Percentiles rank a stretch among this genome's conserved stretches.
These are phyloP conservation scores for Suricata suricatta DNA, from an alignment of 2,113 vertebrate genomes.

Conservation along the genomic window DNA sequence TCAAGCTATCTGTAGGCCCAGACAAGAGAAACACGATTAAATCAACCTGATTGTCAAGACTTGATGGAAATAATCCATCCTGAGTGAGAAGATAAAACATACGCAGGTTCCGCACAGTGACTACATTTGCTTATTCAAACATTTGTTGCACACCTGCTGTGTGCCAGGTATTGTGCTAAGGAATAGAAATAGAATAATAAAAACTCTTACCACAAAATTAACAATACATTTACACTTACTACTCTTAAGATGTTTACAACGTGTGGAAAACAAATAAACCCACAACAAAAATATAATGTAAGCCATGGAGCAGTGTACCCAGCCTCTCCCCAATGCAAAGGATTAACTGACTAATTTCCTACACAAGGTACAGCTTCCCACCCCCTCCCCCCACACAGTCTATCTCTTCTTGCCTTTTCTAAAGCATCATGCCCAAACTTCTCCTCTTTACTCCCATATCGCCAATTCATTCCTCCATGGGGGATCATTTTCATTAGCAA, in stretches of 20 bases:
- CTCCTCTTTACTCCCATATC: neutral
- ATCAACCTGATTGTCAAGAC: conserved; percentile 53
- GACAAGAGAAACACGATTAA: conserved; percentile 25
- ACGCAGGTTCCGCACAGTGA: neutral
- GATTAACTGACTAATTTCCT: neutral
- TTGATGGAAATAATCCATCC: conserved; percentile 37
- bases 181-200: conserved; percentile 48
- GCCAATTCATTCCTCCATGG: neutral
- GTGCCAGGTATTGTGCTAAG: conserved; percentile 10
- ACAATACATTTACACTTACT: conserved; percentile 49
- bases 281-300: conserved; percentile 19
- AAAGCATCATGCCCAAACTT: neutral
- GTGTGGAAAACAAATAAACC: conserved; percentile 61
- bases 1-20: neutral
- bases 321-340: neutral
- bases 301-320: neutral
- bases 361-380: neutral
- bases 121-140: conserved; percentile 39
- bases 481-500: neutral
- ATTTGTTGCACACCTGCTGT: neutral
- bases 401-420: neutral
- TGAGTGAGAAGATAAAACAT: conserved; percentile 31
- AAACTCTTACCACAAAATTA: conserved; percentile 27
- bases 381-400: neutral
- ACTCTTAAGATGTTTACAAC: conserved; percentile 51